phyloP scores from a whole-genome alignment of 2,113 vertebrate genomes.

The Ancistrus triradiatus region DNA sequence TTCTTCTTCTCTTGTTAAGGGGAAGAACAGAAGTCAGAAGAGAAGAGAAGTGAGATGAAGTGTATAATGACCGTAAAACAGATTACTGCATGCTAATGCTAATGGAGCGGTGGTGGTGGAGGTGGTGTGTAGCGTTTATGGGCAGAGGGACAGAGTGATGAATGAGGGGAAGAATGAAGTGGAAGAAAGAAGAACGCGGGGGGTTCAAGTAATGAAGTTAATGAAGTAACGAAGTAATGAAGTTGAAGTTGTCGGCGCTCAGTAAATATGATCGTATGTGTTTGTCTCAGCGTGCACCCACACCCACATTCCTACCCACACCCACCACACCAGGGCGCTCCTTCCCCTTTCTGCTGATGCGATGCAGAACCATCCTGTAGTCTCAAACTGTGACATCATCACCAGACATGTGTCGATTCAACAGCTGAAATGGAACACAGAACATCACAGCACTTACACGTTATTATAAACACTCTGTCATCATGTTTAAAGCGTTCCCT shows the following conservation, averaged over 20 bases:
- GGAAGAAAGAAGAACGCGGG: conserved; percentile 99
- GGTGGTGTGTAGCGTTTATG: conserved; percentile 83
- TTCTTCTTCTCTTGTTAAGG: conserved; percentile 99
- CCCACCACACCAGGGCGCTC: background rate
- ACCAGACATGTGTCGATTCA: background rate
- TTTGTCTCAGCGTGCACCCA: conserved; percentile 89
- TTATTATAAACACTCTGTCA: too few species aligned
- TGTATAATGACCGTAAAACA: conserved; percentile 97
- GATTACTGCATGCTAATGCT: conserved; percentile 96
- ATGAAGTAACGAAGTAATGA: too few species aligned
- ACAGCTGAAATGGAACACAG: too few species aligned
- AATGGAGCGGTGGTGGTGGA: conserved; percentile 74
- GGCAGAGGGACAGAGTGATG: conserved; percentile 83
- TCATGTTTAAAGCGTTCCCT: too few species aligned
- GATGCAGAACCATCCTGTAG: background rate
- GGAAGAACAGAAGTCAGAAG: conserved; percentile 93
- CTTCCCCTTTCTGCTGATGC: background rate
- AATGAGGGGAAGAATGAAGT: conserved; percentile 95
- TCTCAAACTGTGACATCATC: too few species aligned
- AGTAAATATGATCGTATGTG: conserved; percentile 96
- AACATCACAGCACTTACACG: too few species aligned
- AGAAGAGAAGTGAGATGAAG: conserved; percentile 90
- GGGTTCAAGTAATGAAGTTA: conserved; percentile 90
- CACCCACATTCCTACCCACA: background rate
- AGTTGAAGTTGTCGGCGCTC: conserved; percentile 96